Conservation (phyloP, 2,888 invertebrate genomes). For the Ennomos fuscantarius region DNA sequence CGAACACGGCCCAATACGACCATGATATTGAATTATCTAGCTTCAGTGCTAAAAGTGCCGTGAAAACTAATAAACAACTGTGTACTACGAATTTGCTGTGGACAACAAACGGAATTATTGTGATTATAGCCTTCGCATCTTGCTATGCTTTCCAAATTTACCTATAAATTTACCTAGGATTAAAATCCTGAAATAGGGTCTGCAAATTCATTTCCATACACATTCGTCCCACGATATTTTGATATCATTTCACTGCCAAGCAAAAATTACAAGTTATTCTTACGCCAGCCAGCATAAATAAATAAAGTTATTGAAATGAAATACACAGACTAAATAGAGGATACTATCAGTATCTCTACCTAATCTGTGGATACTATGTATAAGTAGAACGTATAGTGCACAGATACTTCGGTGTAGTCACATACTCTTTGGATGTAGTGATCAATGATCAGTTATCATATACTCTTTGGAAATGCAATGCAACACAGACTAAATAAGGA, state of each 20-base stretch:
- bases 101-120: conserved; percentile 67
- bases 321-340: too few species aligned
- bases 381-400: too few species aligned
- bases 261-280: not conserved
- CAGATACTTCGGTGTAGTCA: too few species aligned
- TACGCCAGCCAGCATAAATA: too few species aligned
- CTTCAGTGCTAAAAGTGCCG: conserved; percentile 94
- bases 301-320: too few species aligned
- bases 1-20: conserved; percentile 98
- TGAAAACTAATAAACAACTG: conserved; percentile 95
- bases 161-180: conserved; percentile 89
- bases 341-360: too few species aligned
- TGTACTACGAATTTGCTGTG: conserved; percentile 98
- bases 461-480: too few species aligned
- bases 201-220: conserved; percentile 92
- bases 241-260: conserved; percentile 57
- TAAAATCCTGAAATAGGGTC: conserved; percentile 95
- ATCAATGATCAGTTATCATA: too few species aligned
- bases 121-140: conserved; percentile 15
- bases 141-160: conserved; percentile 22
- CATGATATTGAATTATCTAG: conserved; percentile 95
- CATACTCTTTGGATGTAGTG: too few species aligned
- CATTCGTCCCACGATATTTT: conserved; percentile 60
- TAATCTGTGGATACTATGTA: too few species aligned
- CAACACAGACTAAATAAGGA: too few species aligned